Percentiles rank a stretch among this genome's conserved stretches.
phyloP scores from a whole-genome alignment of 1,140 invertebrate genomes.

The Zaprionus kolodkinae region DNA sequence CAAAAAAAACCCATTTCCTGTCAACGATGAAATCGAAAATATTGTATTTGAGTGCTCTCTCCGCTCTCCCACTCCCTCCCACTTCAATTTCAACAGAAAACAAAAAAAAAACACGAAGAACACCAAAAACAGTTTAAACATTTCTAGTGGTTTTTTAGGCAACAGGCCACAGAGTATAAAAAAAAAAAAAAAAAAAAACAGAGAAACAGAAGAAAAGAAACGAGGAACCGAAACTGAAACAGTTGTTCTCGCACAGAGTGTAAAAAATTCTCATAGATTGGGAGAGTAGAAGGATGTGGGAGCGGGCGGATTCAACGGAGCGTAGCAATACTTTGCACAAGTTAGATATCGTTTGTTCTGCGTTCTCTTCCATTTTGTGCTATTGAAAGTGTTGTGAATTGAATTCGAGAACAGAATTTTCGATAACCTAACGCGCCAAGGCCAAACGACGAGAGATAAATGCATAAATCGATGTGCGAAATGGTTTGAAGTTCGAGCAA shows the following conservation, averaged over 20 bases:
- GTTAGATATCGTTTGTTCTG: constrained; percentile 44
- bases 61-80: not conserved
- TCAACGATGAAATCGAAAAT: constrained; percentile 74
- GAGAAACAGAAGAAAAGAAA: constrained; percentile 21
- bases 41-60: constrained; percentile 59
- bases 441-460: not conserved
- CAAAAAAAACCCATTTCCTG: constrained; percentile 65
- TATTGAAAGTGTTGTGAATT: constrained; percentile 53
- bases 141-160: constrained; percentile 64
- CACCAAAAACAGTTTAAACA: constrained; percentile 60
- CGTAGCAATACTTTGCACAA: constrained; percentile 50
- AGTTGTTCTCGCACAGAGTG: constrained; percentile 18
- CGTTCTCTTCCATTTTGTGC: not conserved
- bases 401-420: constrained; percentile 25
- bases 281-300: constrained; percentile 18
- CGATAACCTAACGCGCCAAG: not conserved
- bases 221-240: not conserved
- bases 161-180: constrained; percentile 46
- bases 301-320: constrained; percentile 46
- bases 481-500: constrained; percentile 1
- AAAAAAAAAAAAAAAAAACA: constrained; percentile 29
- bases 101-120: constrained; percentile 3
- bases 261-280: constrained; percentile 60
- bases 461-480: constrained; percentile 2
- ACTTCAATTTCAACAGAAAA: not conserved